Evolutionary conservation across 2,797 vertebrate species (phyloP).

Genomic region (Buphagus erythrorhynchus): DNA sequence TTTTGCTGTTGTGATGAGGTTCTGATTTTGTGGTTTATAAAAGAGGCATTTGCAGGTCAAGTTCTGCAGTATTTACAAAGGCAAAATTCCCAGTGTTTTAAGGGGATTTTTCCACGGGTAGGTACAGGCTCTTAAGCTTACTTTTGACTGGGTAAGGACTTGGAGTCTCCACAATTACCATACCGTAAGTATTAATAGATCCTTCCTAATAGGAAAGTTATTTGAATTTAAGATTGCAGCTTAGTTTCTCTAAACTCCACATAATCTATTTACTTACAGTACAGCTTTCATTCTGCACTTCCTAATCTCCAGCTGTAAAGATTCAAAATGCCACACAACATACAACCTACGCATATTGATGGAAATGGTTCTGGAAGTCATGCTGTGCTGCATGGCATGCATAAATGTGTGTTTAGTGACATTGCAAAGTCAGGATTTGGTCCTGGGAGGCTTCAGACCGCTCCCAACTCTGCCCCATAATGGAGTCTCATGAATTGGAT

Average conservation of each 20-base stretch:
- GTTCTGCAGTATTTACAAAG: neutral
- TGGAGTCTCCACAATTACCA: conserved; percentile 17
- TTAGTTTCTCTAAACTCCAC: conserved; percentile 48
- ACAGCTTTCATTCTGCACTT: conserved; percentile 11
- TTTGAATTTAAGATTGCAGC: conserved; percentile 49
- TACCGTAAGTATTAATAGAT: conserved; percentile 40
- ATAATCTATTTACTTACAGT: conserved; percentile 15
- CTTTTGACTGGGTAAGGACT: neutral
- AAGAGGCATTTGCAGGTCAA: neutral
- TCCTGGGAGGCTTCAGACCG: neutral
- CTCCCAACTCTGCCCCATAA: neutral
- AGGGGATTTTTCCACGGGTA: conserved; percentile 18
- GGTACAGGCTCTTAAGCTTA: neutral
- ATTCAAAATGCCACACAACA: neutral
- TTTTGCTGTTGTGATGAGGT: neutral
- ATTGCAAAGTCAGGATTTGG: neutral
- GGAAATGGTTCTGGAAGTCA: neutral
- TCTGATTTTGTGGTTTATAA: neutral
- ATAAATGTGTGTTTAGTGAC: neutral
- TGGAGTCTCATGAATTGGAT: neutral
- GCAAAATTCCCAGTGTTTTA: conserved; percentile 16
- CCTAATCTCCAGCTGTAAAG: neutral
- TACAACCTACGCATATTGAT: neutral
- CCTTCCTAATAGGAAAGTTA: conserved; percentile 45
- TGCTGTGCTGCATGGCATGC: neutral